Evolutionary conservation across 2,888 invertebrate genomes (phyloP).

Genomic region (Melangyna quadrimaculata): DNA sequence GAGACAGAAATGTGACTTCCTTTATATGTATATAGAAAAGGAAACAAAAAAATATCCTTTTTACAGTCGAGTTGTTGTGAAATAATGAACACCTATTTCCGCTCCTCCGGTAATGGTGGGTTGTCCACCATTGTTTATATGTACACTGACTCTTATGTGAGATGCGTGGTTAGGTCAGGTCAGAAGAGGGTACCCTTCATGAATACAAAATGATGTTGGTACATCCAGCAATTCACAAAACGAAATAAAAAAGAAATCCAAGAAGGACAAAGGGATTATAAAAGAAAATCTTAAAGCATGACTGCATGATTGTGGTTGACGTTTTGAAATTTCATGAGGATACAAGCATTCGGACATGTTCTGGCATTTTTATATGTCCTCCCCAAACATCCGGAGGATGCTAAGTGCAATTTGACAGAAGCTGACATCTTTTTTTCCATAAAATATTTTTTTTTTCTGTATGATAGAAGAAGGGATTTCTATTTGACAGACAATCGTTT

Average conservation of each 20-base stretch:
- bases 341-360: conserved; percentile 27
- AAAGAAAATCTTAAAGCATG: conserved; percentile 56
- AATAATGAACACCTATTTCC: neutral
- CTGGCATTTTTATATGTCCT: conserved; percentile 31
- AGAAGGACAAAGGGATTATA: conserved; percentile 32
- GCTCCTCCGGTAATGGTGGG: neutral
- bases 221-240: neutral
- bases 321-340: conserved; percentile 32
- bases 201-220: conserved; percentile 36
- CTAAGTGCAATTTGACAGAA: conserved; percentile 61
- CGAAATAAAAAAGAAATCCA: neutral
- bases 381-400: conserved; percentile 51
- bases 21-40: neutral
- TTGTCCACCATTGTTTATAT: neutral
- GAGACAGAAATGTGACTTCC: neutral
- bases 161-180: conserved; percentile 4
- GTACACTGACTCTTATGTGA: neutral
- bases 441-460: neutral
- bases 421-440: conserved; percentile 7
- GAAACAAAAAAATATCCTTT: neutral
- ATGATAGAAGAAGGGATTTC: neutral
- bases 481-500: conserved; percentile 53
- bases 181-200: conserved; percentile 8
- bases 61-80: neutral
- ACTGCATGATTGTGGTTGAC: conserved; percentile 54